These are phyloP conservation scores for Elephantulus edwardii DNA, from an alignment of 2,113 vertebrate species.

Conservation along the genomic window DNA sequence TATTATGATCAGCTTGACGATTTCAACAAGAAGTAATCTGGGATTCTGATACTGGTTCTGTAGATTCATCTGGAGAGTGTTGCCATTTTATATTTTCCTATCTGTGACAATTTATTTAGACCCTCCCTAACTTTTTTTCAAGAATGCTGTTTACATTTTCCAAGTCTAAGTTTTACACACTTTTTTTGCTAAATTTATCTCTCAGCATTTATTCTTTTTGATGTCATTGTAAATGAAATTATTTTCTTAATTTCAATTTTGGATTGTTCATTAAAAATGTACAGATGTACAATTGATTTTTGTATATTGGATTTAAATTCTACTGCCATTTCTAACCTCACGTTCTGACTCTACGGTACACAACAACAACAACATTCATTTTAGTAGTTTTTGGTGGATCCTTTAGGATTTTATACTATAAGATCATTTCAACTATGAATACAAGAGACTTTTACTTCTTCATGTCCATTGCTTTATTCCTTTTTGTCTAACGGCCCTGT, in stretches of 20 bases:
- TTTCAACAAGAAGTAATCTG: too few species aligned
- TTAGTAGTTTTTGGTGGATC: not conserved
- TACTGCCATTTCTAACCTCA: not conserved
- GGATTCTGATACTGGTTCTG: not conserved
- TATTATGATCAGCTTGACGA: not conserved
- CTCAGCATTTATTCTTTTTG: not conserved
- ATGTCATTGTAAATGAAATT: not conserved
- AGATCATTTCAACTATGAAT: not conserved
- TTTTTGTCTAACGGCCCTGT: not conserved
- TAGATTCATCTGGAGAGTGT: fast-evolving
- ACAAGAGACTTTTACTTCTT: not conserved
- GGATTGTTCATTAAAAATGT: not conserved
- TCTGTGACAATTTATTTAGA: fast-evolving
- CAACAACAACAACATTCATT: too few species aligned
- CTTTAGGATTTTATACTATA: not conserved
- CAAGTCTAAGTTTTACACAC: not conserved
- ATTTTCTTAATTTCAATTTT: not conserved
- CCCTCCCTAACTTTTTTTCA: not conserved
- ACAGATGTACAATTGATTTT: not conserved
- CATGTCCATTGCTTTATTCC: not conserved
- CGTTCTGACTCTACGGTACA: too few species aligned
- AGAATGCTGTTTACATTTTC: not conserved
- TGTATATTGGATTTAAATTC: not conserved
- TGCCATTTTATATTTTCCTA: fast-evolving
- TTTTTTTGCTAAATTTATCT: not conserved